Percentiles rank a stretch among this genome's conserved stretches.
These are phyloP conservation scores for Sinella curviseta DNA, from an alignment of 1,140 invertebrate species.

Conservation along the genomic window DNA sequence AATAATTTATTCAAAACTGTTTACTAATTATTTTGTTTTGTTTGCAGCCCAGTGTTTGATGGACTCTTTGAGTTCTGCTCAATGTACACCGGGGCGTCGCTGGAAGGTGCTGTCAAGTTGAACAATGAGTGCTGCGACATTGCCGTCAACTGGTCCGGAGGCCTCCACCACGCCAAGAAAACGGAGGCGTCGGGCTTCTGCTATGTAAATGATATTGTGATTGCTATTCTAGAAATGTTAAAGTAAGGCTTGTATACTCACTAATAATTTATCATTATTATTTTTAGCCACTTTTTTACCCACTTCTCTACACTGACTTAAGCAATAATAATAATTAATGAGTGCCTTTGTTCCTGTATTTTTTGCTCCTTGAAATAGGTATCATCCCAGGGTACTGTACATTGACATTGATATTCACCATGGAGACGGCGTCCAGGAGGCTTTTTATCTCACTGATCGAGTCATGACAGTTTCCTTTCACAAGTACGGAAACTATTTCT, in stretches of 20 bases:
- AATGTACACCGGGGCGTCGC: slow-evolving; percentile 92
- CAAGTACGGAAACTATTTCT: slow-evolving; percentile 98
- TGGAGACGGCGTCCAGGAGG: slow-evolving; percentile 98
- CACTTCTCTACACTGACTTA: not conserved
- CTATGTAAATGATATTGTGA: slow-evolving; percentile 98
- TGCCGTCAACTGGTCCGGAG: slow-evolving; percentile 98
- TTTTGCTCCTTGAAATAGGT: slow-evolving; percentile 64
- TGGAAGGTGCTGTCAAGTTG: slow-evolving; percentile 91
- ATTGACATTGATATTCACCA: slow-evolving; percentile 99
- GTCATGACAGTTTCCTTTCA: slow-evolving; percentile 99
- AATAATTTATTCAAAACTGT: no score
- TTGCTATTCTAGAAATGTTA: slow-evolving; percentile 93
- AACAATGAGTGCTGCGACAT: slow-evolving; percentile 95
- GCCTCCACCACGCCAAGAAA: slow-evolving; percentile 99
- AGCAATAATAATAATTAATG: not conserved
- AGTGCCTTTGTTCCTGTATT: not conserved
- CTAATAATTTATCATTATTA: slow-evolving; percentile 30
- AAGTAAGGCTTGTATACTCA: no score
- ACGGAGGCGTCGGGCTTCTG: slow-evolving; percentile 97
- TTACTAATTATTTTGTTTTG: not conserved
- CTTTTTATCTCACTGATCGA: slow-evolving; percentile 96
- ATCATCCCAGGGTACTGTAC: slow-evolving; percentile 92
- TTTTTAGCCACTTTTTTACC: not conserved
- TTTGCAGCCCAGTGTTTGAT: slow-evolving; percentile 85
- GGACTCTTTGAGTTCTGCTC: slow-evolving; percentile 98